phyloP scores from a whole-genome alignment of 2,797 vertebrate species.

The Acrossocheilus fasciatus region DNA sequence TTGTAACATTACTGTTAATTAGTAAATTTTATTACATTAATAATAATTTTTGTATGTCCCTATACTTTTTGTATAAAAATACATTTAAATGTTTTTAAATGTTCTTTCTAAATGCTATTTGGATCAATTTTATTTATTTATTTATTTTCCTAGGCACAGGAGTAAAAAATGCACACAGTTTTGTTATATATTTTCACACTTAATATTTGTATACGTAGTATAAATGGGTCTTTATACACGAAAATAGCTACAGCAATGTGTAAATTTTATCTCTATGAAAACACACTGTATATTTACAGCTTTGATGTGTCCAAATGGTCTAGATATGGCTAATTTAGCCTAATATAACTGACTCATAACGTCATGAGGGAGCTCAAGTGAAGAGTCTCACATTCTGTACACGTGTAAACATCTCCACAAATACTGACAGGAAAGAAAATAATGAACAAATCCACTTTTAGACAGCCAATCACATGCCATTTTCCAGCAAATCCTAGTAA shows the following conservation, averaged over 20 bases:
- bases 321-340: not conserved
- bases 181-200: not conserved
- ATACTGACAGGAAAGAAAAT: slow-evolving; percentile 30
- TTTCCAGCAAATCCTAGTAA: slow-evolving; percentile 36
- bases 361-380: not conserved
- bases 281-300: not conserved
- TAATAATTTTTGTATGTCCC: not conserved
- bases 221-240: not conserved
- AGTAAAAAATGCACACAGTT: not conserved
- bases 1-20: not conserved
- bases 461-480: slow-evolving; percentile 18
- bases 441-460: not conserved
- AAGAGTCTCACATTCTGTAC: not conserved
- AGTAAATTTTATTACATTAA: not conserved
- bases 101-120: not conserved
- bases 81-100: not conserved
- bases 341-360: not conserved
- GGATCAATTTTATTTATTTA: not conserved
- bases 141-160: not conserved
- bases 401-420: slow-evolving; percentile 19
- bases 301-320: not conserved
- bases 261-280: not conserved
- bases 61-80: not conserved
- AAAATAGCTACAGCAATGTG: not conserved
- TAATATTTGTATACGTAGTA: not conserved